Conservation (phyloP, 2,113 vertebrate species). For the Herpailurus yagouaroundi region DNA sequence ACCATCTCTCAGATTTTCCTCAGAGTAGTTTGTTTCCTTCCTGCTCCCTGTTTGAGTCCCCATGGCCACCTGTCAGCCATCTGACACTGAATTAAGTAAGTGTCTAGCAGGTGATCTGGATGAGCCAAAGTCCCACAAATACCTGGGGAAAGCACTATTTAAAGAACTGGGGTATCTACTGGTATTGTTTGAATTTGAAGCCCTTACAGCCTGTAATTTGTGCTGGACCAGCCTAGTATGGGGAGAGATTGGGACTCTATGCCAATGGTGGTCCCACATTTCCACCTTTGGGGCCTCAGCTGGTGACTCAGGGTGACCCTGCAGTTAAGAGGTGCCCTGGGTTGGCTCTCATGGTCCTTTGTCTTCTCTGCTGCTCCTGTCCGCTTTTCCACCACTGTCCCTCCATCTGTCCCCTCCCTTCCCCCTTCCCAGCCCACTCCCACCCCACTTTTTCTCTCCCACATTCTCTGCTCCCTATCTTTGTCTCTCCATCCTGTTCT, state of each 20-base stretch:
- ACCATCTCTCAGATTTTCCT: not conserved
- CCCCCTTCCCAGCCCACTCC: constrained; percentile 12
- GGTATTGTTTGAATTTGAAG: not conserved
- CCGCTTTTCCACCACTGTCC: not conserved
- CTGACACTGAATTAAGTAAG: not conserved
- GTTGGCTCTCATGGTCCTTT: not conserved
- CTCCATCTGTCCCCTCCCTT: not conserved
- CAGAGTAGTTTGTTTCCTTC: not conserved
- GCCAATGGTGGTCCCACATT: not conserved
- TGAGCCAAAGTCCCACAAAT: not conserved
- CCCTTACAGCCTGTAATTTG: not conserved
- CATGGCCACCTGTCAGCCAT: not conserved
- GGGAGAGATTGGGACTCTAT: not conserved
- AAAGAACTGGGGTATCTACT: not conserved
- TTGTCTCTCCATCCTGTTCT: constrained; percentile 68
- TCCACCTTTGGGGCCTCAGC: not conserved
- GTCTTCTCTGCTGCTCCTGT: fast-evolving
- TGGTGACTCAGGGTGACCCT: not conserved
- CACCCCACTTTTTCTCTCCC: constrained; percentile 62
- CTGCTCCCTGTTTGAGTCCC: too few relatives aligned
- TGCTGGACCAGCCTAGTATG: not conserved
- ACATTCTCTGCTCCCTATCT: constrained; percentile 74
- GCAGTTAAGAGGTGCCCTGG: not conserved
- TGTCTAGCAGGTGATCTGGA: not conserved
- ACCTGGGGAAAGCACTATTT: not conserved